A percentile compares a stretch with the other conserved stretches of the same genome.
phyloP scores from a whole-genome alignment of 2,113 vertebrate genomes.

The Puma concolor region DNA sequence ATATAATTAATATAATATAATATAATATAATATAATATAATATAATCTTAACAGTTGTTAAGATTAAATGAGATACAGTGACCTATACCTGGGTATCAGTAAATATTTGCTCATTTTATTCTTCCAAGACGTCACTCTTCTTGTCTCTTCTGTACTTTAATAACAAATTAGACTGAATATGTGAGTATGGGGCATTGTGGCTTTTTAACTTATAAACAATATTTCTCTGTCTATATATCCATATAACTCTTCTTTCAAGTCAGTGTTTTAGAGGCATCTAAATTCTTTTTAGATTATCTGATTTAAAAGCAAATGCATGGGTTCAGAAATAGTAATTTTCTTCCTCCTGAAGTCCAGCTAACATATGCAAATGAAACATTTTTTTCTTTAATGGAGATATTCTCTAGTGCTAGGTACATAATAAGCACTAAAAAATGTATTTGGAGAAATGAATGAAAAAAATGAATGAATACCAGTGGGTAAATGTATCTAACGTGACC shows the following conservation, averaged over 20 bases:
- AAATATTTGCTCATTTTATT: not conserved
- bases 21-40: no score
- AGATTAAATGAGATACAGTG: not conserved
- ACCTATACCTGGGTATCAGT: not conserved
- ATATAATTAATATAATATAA: no score
- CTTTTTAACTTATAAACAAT: not conserved
- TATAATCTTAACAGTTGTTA: not conserved
- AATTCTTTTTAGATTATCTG: not conserved
- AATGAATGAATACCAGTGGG: not conserved
- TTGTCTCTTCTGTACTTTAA: not conserved
- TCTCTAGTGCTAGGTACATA: not conserved
- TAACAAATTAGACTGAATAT: not conserved
- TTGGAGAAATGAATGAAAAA: not conserved
- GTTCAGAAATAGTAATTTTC: not conserved
- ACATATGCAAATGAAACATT: not conserved
- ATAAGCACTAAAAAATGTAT: not conserved
- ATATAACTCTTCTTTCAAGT: not conserved
- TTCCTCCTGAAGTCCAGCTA: not conserved
- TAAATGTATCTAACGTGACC: not conserved
- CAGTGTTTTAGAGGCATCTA: not conserved
- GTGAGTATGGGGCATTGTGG: not conserved
- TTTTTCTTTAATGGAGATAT: not conserved
- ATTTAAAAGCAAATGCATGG: not conserved
- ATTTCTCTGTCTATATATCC: not conserved
- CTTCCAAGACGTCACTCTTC: constrained; percentile 9